Conservation (phyloP, 2,797 vertebrate genomes). For the Leucoraja ocellata region DNA sequence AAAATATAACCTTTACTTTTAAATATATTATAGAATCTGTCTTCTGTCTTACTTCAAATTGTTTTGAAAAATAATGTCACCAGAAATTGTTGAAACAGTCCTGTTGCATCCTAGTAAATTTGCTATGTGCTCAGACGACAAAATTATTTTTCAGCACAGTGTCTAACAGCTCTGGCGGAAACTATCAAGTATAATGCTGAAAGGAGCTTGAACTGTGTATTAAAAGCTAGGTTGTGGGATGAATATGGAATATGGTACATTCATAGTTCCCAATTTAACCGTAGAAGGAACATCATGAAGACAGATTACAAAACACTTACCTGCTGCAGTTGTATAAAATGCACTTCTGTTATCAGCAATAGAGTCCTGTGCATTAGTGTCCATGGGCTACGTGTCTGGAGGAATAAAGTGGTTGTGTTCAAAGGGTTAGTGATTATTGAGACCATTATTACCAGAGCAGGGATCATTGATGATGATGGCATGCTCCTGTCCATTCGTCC, state of each 20-base stretch:
- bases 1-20: not conserved
- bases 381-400: no score
- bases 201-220: not conserved
- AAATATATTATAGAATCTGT: not conserved
- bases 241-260: not conserved
- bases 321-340: no score
- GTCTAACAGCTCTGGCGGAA: not conserved
- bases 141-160: not conserved
- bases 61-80: not conserved
- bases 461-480: no score
- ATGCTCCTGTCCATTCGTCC: no score
- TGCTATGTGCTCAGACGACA: not conserved
- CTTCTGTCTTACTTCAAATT: not conserved
- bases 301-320: no score
- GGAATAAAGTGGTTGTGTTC: no score
- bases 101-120: not conserved
- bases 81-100: not conserved
- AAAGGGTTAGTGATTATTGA: no score
- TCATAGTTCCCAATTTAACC: not conserved
- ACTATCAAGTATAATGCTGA: not conserved
- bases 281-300: no score
- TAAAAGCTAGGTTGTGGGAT: not conserved
- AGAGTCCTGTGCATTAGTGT: no score
- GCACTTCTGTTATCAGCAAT: no score
- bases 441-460: no score